phyloP scores from a whole-genome alignment of 2,888 invertebrate species.

The Flexamia atlantica region DNA sequence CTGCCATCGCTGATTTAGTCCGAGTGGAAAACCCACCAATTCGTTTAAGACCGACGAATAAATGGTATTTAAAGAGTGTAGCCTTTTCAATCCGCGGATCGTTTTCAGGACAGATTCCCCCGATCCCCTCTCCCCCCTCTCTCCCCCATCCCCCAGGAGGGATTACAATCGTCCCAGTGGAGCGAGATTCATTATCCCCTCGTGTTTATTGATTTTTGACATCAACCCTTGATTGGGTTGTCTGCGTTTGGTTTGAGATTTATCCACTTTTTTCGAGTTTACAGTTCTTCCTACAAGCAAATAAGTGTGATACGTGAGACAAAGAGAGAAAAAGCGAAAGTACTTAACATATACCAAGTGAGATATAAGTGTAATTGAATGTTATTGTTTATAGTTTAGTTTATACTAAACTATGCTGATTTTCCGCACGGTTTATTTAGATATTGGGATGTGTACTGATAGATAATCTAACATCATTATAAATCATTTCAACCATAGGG shows the following conservation, averaged over 20 bases:
- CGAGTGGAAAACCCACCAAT: neutral
- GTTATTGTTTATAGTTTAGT: too few species aligned
- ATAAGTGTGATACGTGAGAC: too few species aligned
- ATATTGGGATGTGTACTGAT: too few species aligned
- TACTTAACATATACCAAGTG: too few species aligned
- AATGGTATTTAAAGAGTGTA: conserved; percentile 39
- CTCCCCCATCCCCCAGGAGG: neutral
- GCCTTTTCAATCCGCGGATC: conserved; percentile 50
- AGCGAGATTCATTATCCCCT: conserved; percentile 35
- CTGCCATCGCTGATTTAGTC: conserved; percentile 1
- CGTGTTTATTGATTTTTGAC: conserved; percentile 34
- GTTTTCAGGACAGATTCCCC: conserved; percentile 47
- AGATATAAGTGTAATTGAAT: too few species aligned
- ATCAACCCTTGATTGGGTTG: conserved; percentile 37
- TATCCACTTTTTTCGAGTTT: neutral
- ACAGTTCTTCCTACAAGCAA: too few species aligned
- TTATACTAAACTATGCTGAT: too few species aligned
- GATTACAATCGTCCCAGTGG: conserved; percentile 31
- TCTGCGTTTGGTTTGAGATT: conserved; percentile 1
- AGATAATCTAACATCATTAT: too few species aligned
- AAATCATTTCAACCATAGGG: too few species aligned
- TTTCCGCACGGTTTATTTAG: too few species aligned
- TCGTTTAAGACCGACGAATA: neutral
- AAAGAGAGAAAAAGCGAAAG: too few species aligned
- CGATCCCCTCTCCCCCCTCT: neutral